Percentiles rank a stretch among this genome's conserved stretches.
phyloP scores from a whole-genome alignment of 2,113 vertebrate genomes.

The Epinephelus lanceolatus region DNA sequence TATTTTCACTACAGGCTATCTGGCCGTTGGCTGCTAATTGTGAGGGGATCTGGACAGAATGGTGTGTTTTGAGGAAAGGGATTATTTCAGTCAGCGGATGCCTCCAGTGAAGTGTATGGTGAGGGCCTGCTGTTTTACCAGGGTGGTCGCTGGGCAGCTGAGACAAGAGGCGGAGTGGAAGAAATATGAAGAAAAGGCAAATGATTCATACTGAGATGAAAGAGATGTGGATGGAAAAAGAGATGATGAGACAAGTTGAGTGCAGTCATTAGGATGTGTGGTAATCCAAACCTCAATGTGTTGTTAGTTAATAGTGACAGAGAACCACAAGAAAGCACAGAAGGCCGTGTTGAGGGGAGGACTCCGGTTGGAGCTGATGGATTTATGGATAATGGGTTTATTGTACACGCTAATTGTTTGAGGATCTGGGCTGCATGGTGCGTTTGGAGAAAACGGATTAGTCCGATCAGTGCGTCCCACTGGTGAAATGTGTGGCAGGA shows the following conservation, averaged over 20 bases:
- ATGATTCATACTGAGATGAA: constrained; percentile 47
- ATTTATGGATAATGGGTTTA: constrained; percentile 76
- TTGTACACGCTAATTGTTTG: constrained; percentile 73
- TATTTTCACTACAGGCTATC: constrained; percentile 78
- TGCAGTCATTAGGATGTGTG: constrained; percentile 15
- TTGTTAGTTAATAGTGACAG: constrained; percentile 45
- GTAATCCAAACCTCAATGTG: constrained; percentile 55
- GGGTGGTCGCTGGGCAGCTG: constrained; percentile 34
- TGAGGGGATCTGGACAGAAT: constrained; percentile 65
- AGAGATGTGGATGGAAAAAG: constrained; percentile 17
- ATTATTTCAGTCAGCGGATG: constrained; percentile 63
- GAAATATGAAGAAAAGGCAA: constrained; percentile 22
- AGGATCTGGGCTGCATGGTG: constrained; percentile 62
- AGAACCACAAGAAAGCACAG: constrained; percentile 42
- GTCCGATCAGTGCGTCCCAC: constrained; percentile 61
- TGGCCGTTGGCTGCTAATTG: constrained; percentile 78
- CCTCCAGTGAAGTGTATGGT: constrained; percentile 33
- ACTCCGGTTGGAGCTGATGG: constrained; percentile 51
- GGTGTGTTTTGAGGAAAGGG: constrained; percentile 61
- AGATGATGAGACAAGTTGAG: constrained; percentile 32
- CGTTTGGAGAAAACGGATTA: constrained; percentile 65
- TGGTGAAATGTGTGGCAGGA: constrained; percentile 59
- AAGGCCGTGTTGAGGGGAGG: constrained; percentile 24
- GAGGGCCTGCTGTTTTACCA: constrained; percentile 23
- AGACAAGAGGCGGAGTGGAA: neutral